Percentiles rank a stretch among this genome's conserved stretches.
phyloP scores from a whole-genome alignment of 2,888 invertebrate species.

The Hoplodrina blanda region DNA sequence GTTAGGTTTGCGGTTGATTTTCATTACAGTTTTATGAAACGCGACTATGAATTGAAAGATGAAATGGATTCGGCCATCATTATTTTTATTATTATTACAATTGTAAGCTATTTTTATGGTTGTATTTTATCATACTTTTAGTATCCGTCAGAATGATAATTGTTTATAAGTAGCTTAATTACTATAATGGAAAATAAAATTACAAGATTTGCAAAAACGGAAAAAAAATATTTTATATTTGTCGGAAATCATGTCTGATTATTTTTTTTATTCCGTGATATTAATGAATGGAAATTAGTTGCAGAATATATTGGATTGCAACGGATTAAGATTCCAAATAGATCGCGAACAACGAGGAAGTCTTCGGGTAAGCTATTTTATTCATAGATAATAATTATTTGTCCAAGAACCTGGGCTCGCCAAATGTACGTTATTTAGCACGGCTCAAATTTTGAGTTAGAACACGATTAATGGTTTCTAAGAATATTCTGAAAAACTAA shows the following conservation, averaged over 20 bases:
- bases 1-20: constrained; percentile 3
- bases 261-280: too few relatives aligned
- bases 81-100: constrained; percentile 32
- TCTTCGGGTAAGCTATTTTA: constrained; percentile 68
- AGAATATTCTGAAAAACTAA: too few relatives aligned
- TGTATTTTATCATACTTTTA: constrained; percentile 1
- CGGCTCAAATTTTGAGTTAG: too few relatives aligned
- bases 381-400: neutral
- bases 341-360: constrained; percentile 61
- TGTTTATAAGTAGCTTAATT: neutral
- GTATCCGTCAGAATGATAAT: neutral
- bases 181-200: neutral
- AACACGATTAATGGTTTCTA: too few relatives aligned
- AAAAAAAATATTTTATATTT: neutral
- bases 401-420: neutral
- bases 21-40: constrained; percentile 22
- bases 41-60: constrained; percentile 41
- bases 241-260: neutral
- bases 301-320: constrained; percentile 70
- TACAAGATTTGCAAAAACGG: too few relatives aligned
- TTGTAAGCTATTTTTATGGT: constrained; percentile 35
- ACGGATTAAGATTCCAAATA: constrained; percentile 64
- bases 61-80: constrained; percentile 49
- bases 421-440: too few relatives aligned
- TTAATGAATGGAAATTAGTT: constrained; percentile 54